Base-by-base conservation (phyloP, 2,113 vertebrate genomes). In the Caracal caracal region DNA sequence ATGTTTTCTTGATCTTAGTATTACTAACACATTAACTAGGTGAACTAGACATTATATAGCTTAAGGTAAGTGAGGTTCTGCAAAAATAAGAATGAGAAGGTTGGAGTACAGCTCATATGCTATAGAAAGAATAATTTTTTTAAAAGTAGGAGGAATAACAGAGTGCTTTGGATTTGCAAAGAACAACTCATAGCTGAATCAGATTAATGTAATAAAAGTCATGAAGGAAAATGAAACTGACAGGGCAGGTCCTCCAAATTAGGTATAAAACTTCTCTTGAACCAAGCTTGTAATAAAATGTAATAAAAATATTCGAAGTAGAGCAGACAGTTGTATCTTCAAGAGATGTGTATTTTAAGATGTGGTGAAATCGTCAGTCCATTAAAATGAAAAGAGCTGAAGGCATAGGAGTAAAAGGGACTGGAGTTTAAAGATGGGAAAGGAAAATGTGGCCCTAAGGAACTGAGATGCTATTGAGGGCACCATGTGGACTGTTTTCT, bases 261-360 rank as follows among this genome's bases (percentile, higher is more conserved):
- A 90, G n/a, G 51, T 53, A 11, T 43, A 93, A 94, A 97, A 92
- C 87, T 75, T 83, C 71, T 73, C 37, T 75, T 40, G 73, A 90
- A 86, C 43, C 93, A 94, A 95, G 85, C 61, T 63, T 63, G 49
- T 59, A 92, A 94, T 65, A 94, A 96, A 97, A 92, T 76, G 19
- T 95, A 96, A 97, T 86, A 80, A 93, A 95, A 93, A 93, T 93
- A 76, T 73, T 82, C 6, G 0, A 96, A 96, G 93, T 81, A 93
- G 61, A 90, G 71, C 61, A 83, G 87, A 89, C 35, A 83, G 59
- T 40, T 65, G 43, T 86, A 73, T 86, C 75, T 93, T 70, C 13
- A 47, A 30, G 35, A 70, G 33, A 47, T 75, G 65, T 51, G 13
- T 93, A 28, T 95, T 94, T 94, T 94, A 85, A 91, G 66, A 75